Evolutionary conservation across 1,140 invertebrate species (phyloP).

Genomic region (Calosoma granatense): DNA sequence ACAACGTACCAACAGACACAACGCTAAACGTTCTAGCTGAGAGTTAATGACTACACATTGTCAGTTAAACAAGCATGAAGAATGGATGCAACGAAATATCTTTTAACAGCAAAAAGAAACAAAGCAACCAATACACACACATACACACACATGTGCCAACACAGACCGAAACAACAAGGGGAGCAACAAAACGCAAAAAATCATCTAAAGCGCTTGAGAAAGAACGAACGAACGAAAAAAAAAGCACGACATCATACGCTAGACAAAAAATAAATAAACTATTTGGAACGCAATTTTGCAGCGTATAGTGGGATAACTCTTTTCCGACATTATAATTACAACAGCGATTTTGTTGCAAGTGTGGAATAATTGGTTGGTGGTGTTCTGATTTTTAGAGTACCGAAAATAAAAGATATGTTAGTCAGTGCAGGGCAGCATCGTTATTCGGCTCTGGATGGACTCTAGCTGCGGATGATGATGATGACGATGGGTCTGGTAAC

Average conservation of each 20-base stretch:
- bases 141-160: too few relatives aligned
- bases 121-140: background rate
- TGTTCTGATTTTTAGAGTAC: background rate
- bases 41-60: conserved; percentile 4
- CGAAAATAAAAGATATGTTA: too few relatives aligned
- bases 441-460: too few relatives aligned
- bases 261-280: background rate
- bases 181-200: too few relatives aligned
- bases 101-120: conserved; percentile 4
- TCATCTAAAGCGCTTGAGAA: too few relatives aligned
- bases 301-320: background rate
- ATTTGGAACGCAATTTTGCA: background rate
- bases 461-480: background rate
- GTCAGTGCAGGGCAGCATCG: too few relatives aligned
- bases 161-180: too few relatives aligned
- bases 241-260: background rate
- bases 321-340: background rate
- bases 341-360: background rate
- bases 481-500: background rate
- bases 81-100: conserved; percentile 3
- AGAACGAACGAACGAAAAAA: background rate
- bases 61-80: conserved; percentile 4
- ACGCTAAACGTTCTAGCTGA: background rate
- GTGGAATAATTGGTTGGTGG: background rate
- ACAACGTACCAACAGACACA: too few relatives aligned